Percentiles rank a stretch among this genome's conserved stretches.
These are phyloP conservation scores for Perithous albicinctus DNA, from an alignment of 2,888 invertebrate species.

Conservation along the genomic window DNA sequence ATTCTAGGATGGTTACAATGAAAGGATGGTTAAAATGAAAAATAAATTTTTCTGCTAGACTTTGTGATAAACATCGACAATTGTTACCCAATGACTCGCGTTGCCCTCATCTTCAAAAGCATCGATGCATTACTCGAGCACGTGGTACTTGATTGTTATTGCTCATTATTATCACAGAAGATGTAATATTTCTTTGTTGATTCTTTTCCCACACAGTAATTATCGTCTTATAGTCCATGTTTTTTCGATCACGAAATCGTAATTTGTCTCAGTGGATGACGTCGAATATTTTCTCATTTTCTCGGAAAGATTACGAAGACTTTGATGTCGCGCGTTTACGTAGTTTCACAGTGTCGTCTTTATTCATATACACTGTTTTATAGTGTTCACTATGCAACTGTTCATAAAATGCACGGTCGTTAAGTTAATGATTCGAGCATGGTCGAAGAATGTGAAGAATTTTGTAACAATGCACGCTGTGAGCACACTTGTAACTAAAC, in stretches of 20 bases:
- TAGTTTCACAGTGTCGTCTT: slow-evolving; percentile 9
- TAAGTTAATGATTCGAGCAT: slow-evolving; percentile 58
- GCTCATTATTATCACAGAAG: slow-evolving; percentile 23
- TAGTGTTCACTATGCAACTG: background rate
- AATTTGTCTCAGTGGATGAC: background rate
- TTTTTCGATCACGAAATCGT: slow-evolving; percentile 15
- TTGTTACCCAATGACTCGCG: background rate
- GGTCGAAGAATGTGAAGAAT: slow-evolving; percentile 47
- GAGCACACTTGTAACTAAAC: slow-evolving; percentile 18
- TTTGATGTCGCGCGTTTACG: background rate
- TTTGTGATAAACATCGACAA: background rate
- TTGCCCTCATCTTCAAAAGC: background rate
- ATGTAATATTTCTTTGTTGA: slow-evolving; percentile 14
- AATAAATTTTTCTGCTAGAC: background rate
- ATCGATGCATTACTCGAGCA: background rate
- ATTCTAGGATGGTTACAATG: background rate
- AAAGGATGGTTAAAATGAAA: background rate
- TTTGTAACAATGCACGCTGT: slow-evolving; percentile 29
- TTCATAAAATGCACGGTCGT: slow-evolving; percentile 27
- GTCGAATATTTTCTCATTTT: slow-evolving; percentile 6
- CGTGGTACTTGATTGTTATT: background rate
- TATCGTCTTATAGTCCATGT: background rate
- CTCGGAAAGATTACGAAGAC: background rate
- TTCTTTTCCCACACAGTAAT: slow-evolving; percentile 35
- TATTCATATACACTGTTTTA: slow-evolving; percentile 26